These are phyloP conservation scores for Dichetophora obliterata DNA, from an alignment of 2,888 invertebrate species.

Conservation along the genomic window DNA sequence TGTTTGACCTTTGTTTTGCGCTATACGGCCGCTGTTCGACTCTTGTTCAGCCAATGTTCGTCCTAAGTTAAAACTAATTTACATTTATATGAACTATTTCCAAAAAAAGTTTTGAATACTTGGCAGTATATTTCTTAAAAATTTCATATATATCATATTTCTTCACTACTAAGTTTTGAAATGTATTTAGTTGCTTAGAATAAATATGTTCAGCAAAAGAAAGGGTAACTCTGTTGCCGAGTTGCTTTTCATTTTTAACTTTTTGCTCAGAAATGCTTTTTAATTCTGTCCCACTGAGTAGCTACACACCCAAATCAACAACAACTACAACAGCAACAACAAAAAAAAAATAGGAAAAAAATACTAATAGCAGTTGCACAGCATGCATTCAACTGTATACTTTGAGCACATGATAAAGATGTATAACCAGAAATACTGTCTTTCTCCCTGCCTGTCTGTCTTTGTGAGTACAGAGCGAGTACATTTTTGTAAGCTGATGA, in stretches of 20 bases:
- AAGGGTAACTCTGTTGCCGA: not conserved
- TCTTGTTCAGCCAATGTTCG: no score
- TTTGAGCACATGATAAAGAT: slow-evolving; percentile 4
- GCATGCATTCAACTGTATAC: slow-evolving; percentile 11
- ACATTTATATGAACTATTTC: no score
- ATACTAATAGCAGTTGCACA: not conserved
- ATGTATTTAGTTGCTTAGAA: no score
- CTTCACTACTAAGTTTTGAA: no score
- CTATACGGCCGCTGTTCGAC: no score
- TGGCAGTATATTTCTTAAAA: no score
- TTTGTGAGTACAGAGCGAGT: not conserved
- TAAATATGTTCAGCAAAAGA: no score
- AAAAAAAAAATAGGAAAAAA: not conserved
- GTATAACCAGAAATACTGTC: not conserved
- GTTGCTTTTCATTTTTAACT: not conserved
- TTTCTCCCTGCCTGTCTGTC: not conserved
- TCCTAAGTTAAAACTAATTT: no score
- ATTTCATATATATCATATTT: no score
- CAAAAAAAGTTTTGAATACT: no score
- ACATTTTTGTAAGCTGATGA: slow-evolving; percentile 3
- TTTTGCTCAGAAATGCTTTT: not conserved
- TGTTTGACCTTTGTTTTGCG: no score
- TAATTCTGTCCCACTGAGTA: not conserved
- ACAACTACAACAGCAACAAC: not conserved
- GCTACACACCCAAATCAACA: not conserved